Conservation (phyloP, 2,888 invertebrate species). For the Steinernema carpocapsae region DNA sequence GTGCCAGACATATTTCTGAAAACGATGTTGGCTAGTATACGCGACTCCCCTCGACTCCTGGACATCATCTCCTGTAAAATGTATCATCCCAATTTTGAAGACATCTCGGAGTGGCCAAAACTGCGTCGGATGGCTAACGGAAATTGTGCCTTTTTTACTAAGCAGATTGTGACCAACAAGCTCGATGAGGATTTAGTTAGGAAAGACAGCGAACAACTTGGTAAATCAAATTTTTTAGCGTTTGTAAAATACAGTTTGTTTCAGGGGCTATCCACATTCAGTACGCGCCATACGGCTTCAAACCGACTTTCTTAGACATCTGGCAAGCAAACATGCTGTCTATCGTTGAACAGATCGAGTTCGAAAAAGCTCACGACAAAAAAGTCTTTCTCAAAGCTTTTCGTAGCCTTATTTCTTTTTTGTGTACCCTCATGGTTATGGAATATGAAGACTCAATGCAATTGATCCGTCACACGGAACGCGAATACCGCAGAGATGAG, state of each 20-base stretch:
- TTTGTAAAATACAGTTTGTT: background rate
- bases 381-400: background rate
- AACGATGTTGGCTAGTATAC: conserved; percentile 9
- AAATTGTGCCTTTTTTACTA: conserved; percentile 22
- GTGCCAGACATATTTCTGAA: conserved; percentile 7
- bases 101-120: conserved; percentile 9
- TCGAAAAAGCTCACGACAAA: background rate
- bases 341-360: background rate
- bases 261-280: conserved; percentile 12
- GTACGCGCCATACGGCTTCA: conserved; percentile 21
- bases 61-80: conserved; percentile 23
- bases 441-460: conserved; percentile 28
- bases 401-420: background rate
- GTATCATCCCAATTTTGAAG: background rate
- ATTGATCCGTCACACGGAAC: conserved; percentile 5
- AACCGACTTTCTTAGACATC: conserved; percentile 19
- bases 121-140: conserved; percentile 2
- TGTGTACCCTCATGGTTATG: conserved; percentile 24
- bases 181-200: conserved; percentile 4
- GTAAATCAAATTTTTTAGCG: background rate
- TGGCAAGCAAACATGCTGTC: conserved; percentile 20
- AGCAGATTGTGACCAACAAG: conserved; percentile 21
- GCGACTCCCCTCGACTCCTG: background rate
- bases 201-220: conserved; percentile 8
- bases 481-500: background rate